Evolutionary conservation across 2,797 vertebrate species (phyloP).

Genomic region (Dryobates pubescens): DNA sequence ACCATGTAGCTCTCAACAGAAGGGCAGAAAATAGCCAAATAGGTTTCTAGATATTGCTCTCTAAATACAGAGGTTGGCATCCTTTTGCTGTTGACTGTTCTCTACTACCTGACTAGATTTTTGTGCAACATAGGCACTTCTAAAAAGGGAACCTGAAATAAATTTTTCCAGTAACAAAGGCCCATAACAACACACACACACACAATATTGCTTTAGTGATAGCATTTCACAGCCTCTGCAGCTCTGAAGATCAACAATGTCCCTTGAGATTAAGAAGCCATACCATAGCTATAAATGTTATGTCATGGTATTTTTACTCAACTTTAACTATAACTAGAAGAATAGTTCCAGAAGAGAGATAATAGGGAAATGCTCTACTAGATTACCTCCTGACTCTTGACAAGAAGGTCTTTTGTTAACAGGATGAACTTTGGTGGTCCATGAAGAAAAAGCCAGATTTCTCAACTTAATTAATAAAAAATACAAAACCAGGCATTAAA

Average conservation of each 20-base stretch:
- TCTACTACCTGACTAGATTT: neutral
- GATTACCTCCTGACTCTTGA: neutral
- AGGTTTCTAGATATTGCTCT: neutral
- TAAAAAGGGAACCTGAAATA: neutral
- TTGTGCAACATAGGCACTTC: neutral
- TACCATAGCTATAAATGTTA: neutral
- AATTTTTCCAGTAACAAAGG: neutral
- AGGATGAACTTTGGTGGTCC: accelerated
- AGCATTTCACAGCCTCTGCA: neutral
- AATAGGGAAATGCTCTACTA: neutral
- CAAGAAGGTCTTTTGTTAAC: neutral
- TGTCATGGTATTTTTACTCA: neutral
- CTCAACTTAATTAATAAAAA: neutral
- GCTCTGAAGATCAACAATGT: neutral
- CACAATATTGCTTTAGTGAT: neutral
- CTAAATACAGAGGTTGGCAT: neutral
- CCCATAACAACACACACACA: too few relatives aligned
- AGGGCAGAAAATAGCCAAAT: accelerated
- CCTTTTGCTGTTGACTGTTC: neutral
- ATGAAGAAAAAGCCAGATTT: neutral
- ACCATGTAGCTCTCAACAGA: neutral
- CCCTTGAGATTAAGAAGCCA: neutral
- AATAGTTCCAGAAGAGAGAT: neutral
- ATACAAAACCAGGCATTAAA: neutral
- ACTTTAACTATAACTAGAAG: neutral